Base-by-base conservation (phyloP, 2,113 vertebrate genomes). In the Phycodurus eques region DNA sequence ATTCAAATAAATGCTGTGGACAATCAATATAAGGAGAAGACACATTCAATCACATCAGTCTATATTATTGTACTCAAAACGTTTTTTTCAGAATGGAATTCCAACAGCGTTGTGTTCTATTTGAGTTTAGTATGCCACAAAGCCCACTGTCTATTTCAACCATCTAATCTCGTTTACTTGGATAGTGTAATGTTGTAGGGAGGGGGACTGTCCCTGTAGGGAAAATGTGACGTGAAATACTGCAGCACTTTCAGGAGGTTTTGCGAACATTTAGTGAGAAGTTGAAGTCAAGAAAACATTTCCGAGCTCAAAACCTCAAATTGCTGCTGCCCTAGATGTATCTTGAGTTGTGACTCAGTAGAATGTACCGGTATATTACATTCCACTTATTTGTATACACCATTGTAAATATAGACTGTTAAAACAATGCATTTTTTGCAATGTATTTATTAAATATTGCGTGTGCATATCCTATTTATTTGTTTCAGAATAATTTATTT, bases 401-500 rank as follows among this genome's bases (percentile, higher is more conserved):
- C 6, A 39, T 78, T 75, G 72, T 70, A 9, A 47, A 46, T 47
- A 19, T 27, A 31, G 64, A 33, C 51, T 17, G 8, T 64, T 20
- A 74, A 39, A 75, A 70, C 8, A 74, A 22, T 76, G 75, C 72
- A 77, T 59, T 77, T 73, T 85, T 64, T 83, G 66, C 85, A 78
- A 53, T 77, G 60, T 86, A 67, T 70, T 53, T 10, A 39, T 39
- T n/a, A 31, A 66, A 64, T 1, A 64, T 47, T 39, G 31, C 53
- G 33, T 56, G 49, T 22, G 44, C 20, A n/a, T 54, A 68, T 54
- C 8, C 17, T 77, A 74, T 73, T 80, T 79, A 90, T 87, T 86
- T 83, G 76, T 85, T 86, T 82, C 72, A 81, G 64, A 82, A 78
- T 76, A 73, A 82, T 90, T 89, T 89, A 88, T 90, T 89, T 81